These are phyloP conservation scores for Cossypha caffra DNA, from an alignment of 2,797 vertebrate genomes.

Conservation along the genomic window DNA sequence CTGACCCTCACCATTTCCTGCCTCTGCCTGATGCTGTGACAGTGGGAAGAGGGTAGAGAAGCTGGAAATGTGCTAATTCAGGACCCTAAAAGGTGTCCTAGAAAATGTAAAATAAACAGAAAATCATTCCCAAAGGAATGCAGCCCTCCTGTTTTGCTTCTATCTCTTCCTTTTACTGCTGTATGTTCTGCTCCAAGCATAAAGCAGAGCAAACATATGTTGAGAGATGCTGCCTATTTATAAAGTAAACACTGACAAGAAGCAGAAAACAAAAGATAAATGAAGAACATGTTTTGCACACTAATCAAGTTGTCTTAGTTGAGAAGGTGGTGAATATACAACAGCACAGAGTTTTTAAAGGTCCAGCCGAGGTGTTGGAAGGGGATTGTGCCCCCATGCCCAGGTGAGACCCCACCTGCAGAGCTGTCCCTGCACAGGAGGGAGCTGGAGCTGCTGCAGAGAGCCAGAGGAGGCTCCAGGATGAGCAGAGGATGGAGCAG, in stretches of 20 bases:
- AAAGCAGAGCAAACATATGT: constrained; percentile 49
- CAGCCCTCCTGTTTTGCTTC: neutral
- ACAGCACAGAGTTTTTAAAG: neutral
- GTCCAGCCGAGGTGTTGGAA: neutral
- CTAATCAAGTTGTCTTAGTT: neutral
- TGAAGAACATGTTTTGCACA: constrained; percentile 1
- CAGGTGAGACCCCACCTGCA: neutral
- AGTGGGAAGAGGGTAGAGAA: neutral
- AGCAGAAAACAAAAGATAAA: constrained; percentile 39
- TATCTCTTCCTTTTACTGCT: neutral
- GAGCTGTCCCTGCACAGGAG: neutral
- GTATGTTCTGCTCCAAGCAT: neutral
- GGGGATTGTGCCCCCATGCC: neutral
- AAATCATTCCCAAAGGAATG: neutral
- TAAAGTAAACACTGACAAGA: constrained; percentile 47
- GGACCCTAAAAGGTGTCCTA: neutral
- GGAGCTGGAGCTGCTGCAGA: neutral
- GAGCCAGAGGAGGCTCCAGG: neutral
- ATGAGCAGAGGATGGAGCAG: neutral
- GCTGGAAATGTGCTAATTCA: neutral
- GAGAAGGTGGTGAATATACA: neutral
- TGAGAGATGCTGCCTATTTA: constrained; percentile 55
- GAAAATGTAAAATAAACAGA: neutral
- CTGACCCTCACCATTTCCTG: neutral
- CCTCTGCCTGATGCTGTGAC: neutral